These are phyloP conservation scores for Dryobotodes eremita DNA, from an alignment of 2,888 invertebrate species.

Conservation along the genomic window DNA sequence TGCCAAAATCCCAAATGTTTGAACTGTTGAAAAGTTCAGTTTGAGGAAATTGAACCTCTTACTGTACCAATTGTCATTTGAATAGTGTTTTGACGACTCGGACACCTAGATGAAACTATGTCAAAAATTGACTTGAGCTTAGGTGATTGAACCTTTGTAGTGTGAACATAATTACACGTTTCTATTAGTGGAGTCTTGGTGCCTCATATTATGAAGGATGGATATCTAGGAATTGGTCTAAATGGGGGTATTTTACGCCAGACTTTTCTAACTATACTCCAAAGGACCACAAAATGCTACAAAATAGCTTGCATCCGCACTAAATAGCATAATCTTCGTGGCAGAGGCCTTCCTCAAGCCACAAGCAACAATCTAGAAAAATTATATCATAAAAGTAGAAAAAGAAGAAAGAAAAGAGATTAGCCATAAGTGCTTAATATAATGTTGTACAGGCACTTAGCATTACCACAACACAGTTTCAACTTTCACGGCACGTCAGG, in stretches of 20 bases:
- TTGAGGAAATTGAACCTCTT: constrained; percentile 76
- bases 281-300: constrained; percentile 31
- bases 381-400: constrained; percentile 45
- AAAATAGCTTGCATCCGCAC: constrained; percentile 37
- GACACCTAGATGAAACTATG: background rate
- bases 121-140: background rate
- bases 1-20: constrained; percentile 80
- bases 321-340: constrained; percentile 40
- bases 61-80: constrained; percentile 72
- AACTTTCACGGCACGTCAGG: constrained; percentile 60
- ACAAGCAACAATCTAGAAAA: constrained; percentile 41
- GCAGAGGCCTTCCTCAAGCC: constrained; percentile 32
- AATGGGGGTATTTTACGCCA: background rate
- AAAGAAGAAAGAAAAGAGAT: constrained; percentile 45
- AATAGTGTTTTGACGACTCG: background rate
- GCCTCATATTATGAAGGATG: background rate
- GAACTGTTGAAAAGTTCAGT: constrained; percentile 79
- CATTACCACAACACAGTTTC: constrained; percentile 38
- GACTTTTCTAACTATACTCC: background rate
- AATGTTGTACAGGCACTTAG: constrained; percentile 43
- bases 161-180: background rate
- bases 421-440: constrained; percentile 50
- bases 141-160: background rate
- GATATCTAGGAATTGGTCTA: background rate
- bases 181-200: background rate